Conservation (phyloP, 2,888 invertebrate species). For the Prostheceraeus crozeri region DNA sequence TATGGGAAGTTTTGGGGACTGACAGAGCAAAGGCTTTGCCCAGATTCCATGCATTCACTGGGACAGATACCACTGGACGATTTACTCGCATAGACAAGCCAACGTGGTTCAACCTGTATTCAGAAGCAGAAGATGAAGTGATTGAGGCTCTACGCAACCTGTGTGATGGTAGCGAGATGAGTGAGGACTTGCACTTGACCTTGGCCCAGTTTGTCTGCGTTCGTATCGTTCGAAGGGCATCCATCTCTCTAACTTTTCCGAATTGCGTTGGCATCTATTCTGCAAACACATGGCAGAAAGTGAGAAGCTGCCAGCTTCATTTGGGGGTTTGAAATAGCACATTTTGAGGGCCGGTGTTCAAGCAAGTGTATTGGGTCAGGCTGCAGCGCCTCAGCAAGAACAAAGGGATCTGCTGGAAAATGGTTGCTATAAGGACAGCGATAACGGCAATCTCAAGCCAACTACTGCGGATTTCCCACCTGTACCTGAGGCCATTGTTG, state of each 20-base stretch:
- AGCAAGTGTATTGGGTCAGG: conserved; percentile 19
- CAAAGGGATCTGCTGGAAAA: conserved; percentile 25
- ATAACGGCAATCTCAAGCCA: conserved; percentile 32
- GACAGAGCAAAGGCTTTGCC: conserved; percentile 25
- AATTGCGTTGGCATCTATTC: conserved; percentile 37
- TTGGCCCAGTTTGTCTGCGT: conserved; percentile 28
- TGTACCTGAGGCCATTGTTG: conserved; percentile 33
- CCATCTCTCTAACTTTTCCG: conserved; percentile 21
- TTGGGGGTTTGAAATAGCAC: conserved; percentile 30
- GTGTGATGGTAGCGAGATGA: conserved; percentile 1
- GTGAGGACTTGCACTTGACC: neutral
- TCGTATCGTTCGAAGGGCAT: conserved; percentile 31
- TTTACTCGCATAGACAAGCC: conserved; percentile 36
- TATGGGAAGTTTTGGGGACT: conserved; percentile 9
- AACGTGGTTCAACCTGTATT: conserved; percentile 34
- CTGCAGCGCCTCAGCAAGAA: conserved; percentile 17
- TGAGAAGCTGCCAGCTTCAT: conserved; percentile 30
- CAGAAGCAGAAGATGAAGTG: neutral
- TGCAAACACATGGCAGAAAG: conserved; percentile 30
- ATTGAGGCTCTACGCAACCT: neutral
- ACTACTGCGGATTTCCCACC: conserved; percentile 19
- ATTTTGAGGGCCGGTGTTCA: conserved; percentile 30
- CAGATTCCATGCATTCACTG: conserved; percentile 29
- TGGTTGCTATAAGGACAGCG: conserved; percentile 29
- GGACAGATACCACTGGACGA: conserved; percentile 33